These are phyloP conservation scores for Arnoldichthys spilopterus DNA, from an alignment of 2,797 vertebrate species.

Conservation along the genomic window DNA sequence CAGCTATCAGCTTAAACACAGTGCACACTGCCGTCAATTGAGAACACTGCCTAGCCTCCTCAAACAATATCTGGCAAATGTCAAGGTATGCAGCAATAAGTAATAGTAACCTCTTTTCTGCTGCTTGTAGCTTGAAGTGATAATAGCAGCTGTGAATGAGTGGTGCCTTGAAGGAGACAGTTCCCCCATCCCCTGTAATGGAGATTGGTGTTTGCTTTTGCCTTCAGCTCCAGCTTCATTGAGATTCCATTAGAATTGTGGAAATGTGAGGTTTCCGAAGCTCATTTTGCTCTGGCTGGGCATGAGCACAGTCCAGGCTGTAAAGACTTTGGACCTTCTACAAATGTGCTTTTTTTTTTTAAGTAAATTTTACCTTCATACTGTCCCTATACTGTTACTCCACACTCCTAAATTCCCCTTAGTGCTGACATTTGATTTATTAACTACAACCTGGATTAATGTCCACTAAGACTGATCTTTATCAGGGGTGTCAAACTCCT, in stretches of 20 bases:
- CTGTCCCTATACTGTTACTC: background rate
- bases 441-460: conserved; percentile 28
- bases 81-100: conserved; percentile 71
- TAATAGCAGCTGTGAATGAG: conserved; percentile 75
- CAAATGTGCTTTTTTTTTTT: background rate
- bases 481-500: background rate
- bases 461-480: background rate
- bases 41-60: conserved; percentile 69
- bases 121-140: conserved; percentile 68
- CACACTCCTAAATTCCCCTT: conserved; percentile 22
- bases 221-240: conserved; percentile 70
- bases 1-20: conserved; percentile 78
- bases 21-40: conserved; percentile 75
- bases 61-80: conserved; percentile 70
- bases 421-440: conserved; percentile 43
- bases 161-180: conserved; percentile 66
- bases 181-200: conserved; percentile 64
- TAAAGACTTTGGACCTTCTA: background rate
- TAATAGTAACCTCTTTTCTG: conserved; percentile 68
- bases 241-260: conserved; percentile 77
- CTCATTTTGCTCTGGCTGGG: background rate
- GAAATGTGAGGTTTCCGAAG: conserved; percentile 17
- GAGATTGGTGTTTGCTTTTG: conserved; percentile 67
- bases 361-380: background rate
- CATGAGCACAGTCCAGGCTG: background rate